Percentiles rank a stretch among this genome's conserved stretches.
These are phyloP conservation scores for Fragum whitleyi DNA, from an alignment of 2,888 invertebrate genomes.

Conservation along the genomic window DNA sequence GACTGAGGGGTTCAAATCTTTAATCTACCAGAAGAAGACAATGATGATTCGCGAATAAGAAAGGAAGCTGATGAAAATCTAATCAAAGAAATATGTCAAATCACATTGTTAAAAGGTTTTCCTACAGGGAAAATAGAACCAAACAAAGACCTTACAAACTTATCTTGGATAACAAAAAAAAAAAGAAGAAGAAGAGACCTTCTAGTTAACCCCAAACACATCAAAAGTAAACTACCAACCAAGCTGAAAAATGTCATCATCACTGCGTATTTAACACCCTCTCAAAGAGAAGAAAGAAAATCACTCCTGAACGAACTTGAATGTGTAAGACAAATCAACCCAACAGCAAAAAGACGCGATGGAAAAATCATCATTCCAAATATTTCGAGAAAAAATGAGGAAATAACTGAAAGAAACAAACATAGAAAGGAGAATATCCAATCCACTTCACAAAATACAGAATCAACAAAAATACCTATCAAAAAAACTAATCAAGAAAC, in stretches of 20 bases:
- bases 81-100: no score
- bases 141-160: no score
- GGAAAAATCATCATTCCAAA: neutral
- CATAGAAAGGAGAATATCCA: neutral
- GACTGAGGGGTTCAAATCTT: no score
- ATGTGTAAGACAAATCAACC: no score
- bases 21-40: no score
- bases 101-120: no score
- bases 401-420: neutral
- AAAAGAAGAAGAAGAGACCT: conserved; percentile 1
- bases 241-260: neutral
- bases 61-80: no score
- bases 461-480: neutral
- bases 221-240: neutral
- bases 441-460: no score
- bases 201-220: neutral
- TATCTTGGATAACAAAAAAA: no score
- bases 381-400: neutral
- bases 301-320: neutral
- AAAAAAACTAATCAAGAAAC: neutral
- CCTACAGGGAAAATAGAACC: no score
- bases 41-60: no score
- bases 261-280: neutral
- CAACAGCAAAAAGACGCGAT: neutral
- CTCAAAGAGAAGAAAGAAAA: conserved; percentile 4